phyloP scores from a whole-genome alignment of 1,140 invertebrate species.

The Bombus balteatus region DNA sequence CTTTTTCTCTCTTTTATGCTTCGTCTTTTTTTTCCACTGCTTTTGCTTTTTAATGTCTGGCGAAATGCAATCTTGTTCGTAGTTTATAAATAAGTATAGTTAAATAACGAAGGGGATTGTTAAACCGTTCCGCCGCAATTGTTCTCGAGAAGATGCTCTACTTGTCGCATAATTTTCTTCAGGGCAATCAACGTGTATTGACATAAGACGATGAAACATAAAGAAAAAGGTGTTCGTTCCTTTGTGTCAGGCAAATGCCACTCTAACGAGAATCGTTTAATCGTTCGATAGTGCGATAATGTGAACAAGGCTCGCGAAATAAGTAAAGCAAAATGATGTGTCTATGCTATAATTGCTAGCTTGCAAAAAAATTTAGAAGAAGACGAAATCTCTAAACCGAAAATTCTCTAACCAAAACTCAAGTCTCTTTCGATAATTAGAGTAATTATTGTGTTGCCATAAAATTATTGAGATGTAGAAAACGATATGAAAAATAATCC shows the following conservation, averaged over 20 bases:
- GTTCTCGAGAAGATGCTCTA: too few relatives aligned
- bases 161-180: neutral
- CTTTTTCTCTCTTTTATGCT: neutral
- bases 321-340: neutral
- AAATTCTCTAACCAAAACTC: neutral
- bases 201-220: neutral
- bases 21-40: neutral
- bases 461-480: neutral
- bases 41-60: too few relatives aligned
- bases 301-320: neutral
- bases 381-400: neutral
- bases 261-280: neutral
- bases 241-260: neutral
- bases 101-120: too few relatives aligned
- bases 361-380: neutral
- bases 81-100: too few relatives aligned
- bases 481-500: neutral
- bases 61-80: too few relatives aligned
- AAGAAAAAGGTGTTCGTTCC: too few relatives aligned
- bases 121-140: too few relatives aligned
- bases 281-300: neutral
- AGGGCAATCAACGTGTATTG: neutral
- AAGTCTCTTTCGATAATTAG: neutral
- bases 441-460: too few relatives aligned
- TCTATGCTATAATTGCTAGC: neutral